phyloP scores from a whole-genome alignment of 2,797 vertebrate genomes.

The Tarsius wallacei region DNA sequence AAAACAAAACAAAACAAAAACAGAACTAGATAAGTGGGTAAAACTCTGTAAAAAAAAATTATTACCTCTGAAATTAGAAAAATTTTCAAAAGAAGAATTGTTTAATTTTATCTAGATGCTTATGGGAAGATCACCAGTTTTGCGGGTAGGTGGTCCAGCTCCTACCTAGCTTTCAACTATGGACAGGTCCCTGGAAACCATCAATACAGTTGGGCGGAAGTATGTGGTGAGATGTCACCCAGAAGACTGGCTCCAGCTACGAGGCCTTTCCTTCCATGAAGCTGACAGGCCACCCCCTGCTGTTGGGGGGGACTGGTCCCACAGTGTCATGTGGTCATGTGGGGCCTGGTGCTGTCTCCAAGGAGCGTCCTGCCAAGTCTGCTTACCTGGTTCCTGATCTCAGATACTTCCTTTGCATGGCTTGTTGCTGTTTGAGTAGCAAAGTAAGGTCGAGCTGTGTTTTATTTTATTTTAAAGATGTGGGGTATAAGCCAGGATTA shows the following conservation, averaged over 20 bases:
- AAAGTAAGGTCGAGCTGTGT: not conserved
- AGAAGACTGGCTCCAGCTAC: not conserved
- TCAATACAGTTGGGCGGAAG: not conserved
- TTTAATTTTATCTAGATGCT: conserved; percentile 27
- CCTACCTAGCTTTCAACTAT: conserved; percentile 11
- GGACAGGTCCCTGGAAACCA: conserved; percentile 10
- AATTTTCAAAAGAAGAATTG: not conserved
- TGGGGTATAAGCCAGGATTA: no score
- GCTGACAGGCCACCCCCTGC: no score
- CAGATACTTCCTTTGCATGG: not conserved
- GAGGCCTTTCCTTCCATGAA: not conserved
- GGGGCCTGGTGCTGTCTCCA: no score
- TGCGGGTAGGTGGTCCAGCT: not conserved
- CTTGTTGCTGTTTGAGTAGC: not conserved
- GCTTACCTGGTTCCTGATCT: not conserved
- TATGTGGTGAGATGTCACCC: not conserved
- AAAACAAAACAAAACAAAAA: not conserved
- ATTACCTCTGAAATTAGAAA: conserved; percentile 35
- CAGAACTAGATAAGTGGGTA: conserved; percentile 3
- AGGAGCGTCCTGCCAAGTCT: not conserved
- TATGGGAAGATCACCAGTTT: conserved; percentile 22
- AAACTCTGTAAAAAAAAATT: conserved; percentile 4
- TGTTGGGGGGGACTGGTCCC: no score
- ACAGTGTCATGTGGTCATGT: no score
- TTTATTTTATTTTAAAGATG: no score